These are phyloP conservation scores for Gryllus longicercus DNA, from an alignment of 2,888 invertebrate species.

Conservation along the genomic window DNA sequence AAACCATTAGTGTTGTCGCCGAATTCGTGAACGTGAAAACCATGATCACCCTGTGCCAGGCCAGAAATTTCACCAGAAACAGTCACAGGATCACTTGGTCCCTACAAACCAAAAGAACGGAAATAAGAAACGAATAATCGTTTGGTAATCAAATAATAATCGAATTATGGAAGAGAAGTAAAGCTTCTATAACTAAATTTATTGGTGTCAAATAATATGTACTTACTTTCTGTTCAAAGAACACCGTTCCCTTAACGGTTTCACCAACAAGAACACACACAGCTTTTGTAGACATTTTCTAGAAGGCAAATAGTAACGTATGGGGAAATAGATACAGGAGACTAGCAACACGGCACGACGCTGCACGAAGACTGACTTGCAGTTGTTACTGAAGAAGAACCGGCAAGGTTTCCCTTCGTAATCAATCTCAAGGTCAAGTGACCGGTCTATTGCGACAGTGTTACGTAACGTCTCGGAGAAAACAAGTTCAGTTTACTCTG, in stretches of 20 bases:
- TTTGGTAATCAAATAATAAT: background rate
- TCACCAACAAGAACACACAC: slow-evolving; percentile 86
- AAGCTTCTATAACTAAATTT: background rate
- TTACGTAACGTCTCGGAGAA: background rate
- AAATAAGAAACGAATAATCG: background rate
- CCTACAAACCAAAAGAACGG: slow-evolving; percentile 34
- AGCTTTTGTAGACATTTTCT: slow-evolving; percentile 61
- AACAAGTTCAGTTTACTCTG: no score
- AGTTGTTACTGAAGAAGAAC: background rate
- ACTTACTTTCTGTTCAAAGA: slow-evolving; percentile 72
- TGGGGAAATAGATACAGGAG: background rate
- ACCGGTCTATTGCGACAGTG: background rate
- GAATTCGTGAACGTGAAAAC: slow-evolving; percentile 94
- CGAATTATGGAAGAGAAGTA: background rate
- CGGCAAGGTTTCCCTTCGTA: background rate
- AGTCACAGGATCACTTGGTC: slow-evolving; percentile 42
- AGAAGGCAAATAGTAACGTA: background rate
- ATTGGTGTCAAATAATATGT: background rate
- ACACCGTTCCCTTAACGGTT: slow-evolving; percentile 71
- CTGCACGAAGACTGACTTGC: background rate
- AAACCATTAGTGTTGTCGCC: slow-evolving; percentile 89
- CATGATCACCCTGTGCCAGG: slow-evolving; percentile 72
- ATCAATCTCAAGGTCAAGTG: background rate
- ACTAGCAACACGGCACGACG: no score
- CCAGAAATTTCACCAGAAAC: slow-evolving; percentile 81